A percentile compares a stretch with the other conserved stretches of the same genome.
phyloP scores from a whole-genome alignment of 2,113 vertebrate species.

The Passer domesticus region DNA sequence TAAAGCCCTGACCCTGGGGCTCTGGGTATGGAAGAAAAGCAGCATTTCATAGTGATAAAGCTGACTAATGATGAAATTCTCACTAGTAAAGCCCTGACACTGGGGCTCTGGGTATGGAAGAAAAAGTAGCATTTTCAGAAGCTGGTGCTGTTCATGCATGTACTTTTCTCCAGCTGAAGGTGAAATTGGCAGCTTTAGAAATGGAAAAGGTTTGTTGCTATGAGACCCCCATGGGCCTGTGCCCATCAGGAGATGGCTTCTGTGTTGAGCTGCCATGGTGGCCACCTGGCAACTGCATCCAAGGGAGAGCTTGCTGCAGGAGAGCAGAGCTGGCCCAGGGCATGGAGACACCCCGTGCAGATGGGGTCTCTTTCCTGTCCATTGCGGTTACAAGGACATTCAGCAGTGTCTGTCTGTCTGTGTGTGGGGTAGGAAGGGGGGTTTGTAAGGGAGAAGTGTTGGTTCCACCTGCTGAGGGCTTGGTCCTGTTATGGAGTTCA shows the following conservation, averaged over 20 bases:
- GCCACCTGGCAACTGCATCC: not conserved
- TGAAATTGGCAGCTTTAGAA: not conserved
- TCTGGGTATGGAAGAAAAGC: not conserved
- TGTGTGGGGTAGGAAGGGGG: not conserved
- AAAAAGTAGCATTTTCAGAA: not conserved
- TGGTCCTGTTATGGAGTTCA: accelerated
- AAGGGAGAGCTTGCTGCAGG: accelerated
- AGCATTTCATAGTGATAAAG: not conserved
- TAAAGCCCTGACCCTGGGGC: not conserved
- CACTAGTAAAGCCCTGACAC: not conserved
- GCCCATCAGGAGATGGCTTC: not conserved
- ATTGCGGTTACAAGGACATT: not conserved
- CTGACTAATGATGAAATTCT: not conserved
- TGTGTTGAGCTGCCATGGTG: not conserved
- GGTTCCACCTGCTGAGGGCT: not conserved
- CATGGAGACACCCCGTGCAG: accelerated
- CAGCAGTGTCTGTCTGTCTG: not conserved
- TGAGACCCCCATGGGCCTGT: not conserved
- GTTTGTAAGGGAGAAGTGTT: not conserved
- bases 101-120: not conserved
- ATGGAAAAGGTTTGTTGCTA: not conserved
- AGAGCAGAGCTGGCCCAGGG: not conserved
- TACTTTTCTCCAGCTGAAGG: not conserved
- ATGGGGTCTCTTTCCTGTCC: not conserved
- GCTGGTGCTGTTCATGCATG: not conserved